Percentiles rank a stretch among this genome's conserved stretches.
Evolutionary conservation across 1,140 invertebrate species (phyloP).

Genomic region (Apocrypta bakeri): DNA sequence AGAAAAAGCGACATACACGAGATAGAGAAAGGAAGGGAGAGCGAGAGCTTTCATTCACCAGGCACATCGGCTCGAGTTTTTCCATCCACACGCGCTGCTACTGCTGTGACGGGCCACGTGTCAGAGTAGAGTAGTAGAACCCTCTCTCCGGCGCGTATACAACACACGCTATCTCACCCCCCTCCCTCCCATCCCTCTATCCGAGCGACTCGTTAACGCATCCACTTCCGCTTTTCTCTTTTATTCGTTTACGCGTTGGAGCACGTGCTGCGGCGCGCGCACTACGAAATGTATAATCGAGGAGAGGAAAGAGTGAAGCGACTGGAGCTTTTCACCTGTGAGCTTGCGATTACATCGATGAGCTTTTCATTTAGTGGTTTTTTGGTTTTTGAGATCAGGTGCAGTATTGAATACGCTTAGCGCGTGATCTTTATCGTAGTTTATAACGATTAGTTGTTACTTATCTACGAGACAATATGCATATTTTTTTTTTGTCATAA

Average conservation of each 20-base stretch:
- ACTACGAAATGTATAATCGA: not conserved
- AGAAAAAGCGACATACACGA: not conserved
- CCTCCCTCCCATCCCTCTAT: not conserved
- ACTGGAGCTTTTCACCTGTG: no score
- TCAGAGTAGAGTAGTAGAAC: slow-evolving; percentile 1
- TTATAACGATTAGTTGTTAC: no score
- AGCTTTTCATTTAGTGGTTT: no score
- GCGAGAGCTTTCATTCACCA: slow-evolving; percentile 35
- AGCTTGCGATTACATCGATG: no score
- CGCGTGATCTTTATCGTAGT: no score
- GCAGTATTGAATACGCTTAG: no score
- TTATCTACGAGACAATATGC: no score
- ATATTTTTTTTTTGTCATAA: no score
- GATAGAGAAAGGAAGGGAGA: not conserved
- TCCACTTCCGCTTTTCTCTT: slow-evolving; percentile 23
- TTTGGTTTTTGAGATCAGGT: no score
- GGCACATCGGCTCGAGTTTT: slow-evolving; percentile 21
- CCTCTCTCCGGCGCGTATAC: not conserved
- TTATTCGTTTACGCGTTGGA: slow-evolving; percentile 48
- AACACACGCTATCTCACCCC: not conserved
- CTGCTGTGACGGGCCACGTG: slow-evolving; percentile 37
- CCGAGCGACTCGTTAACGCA: slow-evolving; percentile 10
- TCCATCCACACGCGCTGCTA: not conserved
- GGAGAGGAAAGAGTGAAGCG: not conserved
- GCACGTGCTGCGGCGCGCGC: slow-evolving; percentile 54